Evolutionary conservation across 2,888 invertebrate genomes (phyloP), one percentile per base, ranked within the genome.

Genomic region (Coelopa pilipes): DNA sequence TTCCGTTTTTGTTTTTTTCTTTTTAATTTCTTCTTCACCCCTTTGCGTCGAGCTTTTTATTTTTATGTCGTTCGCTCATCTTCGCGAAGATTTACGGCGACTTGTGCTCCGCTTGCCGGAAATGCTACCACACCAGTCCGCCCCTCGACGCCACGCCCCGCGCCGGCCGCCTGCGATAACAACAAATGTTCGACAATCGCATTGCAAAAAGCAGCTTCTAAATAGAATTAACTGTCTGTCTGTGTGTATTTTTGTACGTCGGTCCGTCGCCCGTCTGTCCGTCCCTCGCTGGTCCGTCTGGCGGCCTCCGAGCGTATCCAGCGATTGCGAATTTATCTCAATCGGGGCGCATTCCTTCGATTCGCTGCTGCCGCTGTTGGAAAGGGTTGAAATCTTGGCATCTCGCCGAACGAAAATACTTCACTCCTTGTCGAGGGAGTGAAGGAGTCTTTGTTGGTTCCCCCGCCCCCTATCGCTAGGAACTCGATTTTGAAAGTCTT

Each of bases 301-400:
- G 34, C 34, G 34, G 34, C 65, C 65, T n/a, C 45, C 53, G 70
- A 59, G 49, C 19, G 59, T 60, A 70, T 24, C 50, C 50, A 70
- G 53, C 53, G 34, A 62, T 53, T 34, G 34, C 50, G 62, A n/a
- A 70, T 70, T 62, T 70, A 70, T 70, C 62, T 50, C 55, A 55
- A 46, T 55, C 74, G 34, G 65, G 72, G 77, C 76, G 78, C 78
- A 72, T 77, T 78, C 76, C 74, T 74, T 76, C 70, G 71, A 70
- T 73, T 75, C 17, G 63, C 68, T 74, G 63, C 68, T 74, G 46
- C 62, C n/a, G 62, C 60, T 19, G 34, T 70, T 62, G 53, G 77
- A 79, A 80, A 79, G 83, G 84, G 80, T 82, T 83, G 77, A 80
- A 79, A 80, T 82, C 78, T 86, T 84, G 85, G 86, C 86, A 86